phyloP scores from a whole-genome alignment of 1,140 invertebrate genomes.

The Drosophila ogumai region DNA sequence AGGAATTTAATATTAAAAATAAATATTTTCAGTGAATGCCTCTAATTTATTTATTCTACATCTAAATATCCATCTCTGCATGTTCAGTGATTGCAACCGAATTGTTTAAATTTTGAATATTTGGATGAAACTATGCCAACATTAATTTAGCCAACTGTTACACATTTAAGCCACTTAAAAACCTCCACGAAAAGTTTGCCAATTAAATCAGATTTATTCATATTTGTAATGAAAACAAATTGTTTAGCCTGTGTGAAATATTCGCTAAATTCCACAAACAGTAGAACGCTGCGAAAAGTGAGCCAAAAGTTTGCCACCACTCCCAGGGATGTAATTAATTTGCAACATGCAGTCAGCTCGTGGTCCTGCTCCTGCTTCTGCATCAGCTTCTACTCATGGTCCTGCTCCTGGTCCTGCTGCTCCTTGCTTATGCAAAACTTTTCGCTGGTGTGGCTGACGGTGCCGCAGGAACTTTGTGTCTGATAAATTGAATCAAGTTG shows the following conservation, averaged over 20 bases:
- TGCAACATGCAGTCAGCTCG: constrained; percentile 26
- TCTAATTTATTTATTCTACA: background rate
- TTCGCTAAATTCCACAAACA: constrained; percentile 9
- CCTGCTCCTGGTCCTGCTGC: background rate
- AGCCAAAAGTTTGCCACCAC: constrained; percentile 31
- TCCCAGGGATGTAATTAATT: constrained; percentile 52
- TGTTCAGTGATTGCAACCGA: background rate
- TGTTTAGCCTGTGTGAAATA: constrained; percentile 21
- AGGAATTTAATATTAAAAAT: no score
- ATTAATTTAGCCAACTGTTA: constrained; percentile 8
- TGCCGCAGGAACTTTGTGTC: constrained; percentile 11
- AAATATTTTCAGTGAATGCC: no score
- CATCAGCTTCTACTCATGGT: background rate
- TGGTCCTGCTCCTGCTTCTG: background rate
- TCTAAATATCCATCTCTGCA: background rate
- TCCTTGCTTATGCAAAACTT: constrained; percentile 43
- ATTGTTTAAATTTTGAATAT: background rate
- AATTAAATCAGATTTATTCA: constrained; percentile 36
- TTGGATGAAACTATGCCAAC: background rate
- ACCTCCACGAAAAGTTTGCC: constrained; percentile 3
- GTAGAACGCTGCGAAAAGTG: constrained; percentile 2
- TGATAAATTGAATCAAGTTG: constrained; percentile 65
- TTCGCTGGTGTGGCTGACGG: constrained; percentile 15
- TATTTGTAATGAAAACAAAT: constrained; percentile 21
- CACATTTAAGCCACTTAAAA: constrained; percentile 7